A percentile compares a stretch with the other conserved stretches of the same genome.
Conservation (phyloP, 2,797 vertebrate genomes). For the Dryobates pubescens region DNA sequence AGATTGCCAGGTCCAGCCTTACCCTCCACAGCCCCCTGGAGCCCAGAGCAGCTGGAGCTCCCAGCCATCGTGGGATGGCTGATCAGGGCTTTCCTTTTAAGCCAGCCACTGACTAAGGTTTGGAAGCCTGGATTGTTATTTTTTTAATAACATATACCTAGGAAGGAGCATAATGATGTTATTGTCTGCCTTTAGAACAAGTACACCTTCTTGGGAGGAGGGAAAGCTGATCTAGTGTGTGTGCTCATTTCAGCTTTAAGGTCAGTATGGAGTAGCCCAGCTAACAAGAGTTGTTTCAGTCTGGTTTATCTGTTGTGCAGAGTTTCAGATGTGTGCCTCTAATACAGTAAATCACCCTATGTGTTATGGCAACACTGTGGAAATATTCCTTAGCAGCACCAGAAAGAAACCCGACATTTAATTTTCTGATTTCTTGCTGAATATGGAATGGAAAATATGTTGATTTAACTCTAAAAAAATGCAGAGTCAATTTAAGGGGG, state of each 20-base stretch:
- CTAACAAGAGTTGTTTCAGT: constrained; percentile 22
- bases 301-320: constrained; percentile 24
- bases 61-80: too few species aligned
- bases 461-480: constrained; percentile 80
- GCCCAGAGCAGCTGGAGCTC: background rate
- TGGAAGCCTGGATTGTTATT: background rate
- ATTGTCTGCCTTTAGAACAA: background rate
- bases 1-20: background rate
- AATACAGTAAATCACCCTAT: constrained; percentile 36
- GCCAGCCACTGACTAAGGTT: background rate
- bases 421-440: constrained; percentile 75
- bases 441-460: constrained; percentile 76
- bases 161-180: background rate
- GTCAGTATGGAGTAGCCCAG: constrained; percentile 1
- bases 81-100: background rate
- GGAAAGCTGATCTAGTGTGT: background rate
- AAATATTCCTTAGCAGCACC: constrained; percentile 61
- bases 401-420: constrained; percentile 48
- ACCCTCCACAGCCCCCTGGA: background rate
- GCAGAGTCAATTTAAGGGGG: constrained; percentile 30
- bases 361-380: constrained; percentile 53
- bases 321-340: constrained; percentile 42
- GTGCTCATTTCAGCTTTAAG: constrained; percentile 34
- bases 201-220: background rate
- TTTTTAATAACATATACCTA: background rate